Evolutionary conservation across 2,113 vertebrate genomes (phyloP), one percentile per base, ranked within the genome.

Genomic region (Gymnorhina tibicen): DNA sequence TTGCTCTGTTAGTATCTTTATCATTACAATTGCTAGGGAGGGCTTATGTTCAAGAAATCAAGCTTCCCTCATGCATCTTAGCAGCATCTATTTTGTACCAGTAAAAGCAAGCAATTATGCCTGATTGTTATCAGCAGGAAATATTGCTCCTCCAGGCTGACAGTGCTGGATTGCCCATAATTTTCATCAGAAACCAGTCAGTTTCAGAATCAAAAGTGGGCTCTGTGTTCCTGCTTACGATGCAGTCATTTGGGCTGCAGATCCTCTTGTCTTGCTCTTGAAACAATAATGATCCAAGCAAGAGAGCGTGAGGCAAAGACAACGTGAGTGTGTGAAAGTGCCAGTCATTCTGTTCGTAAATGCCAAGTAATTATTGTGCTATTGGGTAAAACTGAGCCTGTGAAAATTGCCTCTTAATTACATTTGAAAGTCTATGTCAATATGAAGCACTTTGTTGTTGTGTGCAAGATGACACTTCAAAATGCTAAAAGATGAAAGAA

Each of bases 401-500:
- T 62, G 63, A 81, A 97, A 97, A 96, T 75, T 95, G 91, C 28
- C 86, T 92, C 85, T 94, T 98, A 98, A 98, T 98, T 98, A 95
- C 92, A 76, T 93, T 93, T 97, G 86, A 97, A 97, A 97, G 83
- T 82, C 95, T 86, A 81, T 44, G 73, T 96, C 96, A 86, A 96
- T 97, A 95, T 74, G 91, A 96, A 97, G 87, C 83, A 72, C 87
- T 94, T 94, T 97, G 79, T 87, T 90, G 52, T 85, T 93, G 59
- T 87, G 91, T 97, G 95, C 92, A 92, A 60, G 80, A 77, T 81
- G 95, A 95, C 91, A 92, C 91, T 96, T 96, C 95, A 97, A 97
- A 95, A 97, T 95, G 96, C 82, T 78, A 94, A 91, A 96, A 97
- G 97, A 98, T 98, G 97, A 98, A 97, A 98, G 96, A 97, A 98